A percentile compares a stretch with the other conserved stretches of the same genome.
Conservation (phyloP, 2,888 invertebrate genomes). For the Desoria tigrina region DNA sequence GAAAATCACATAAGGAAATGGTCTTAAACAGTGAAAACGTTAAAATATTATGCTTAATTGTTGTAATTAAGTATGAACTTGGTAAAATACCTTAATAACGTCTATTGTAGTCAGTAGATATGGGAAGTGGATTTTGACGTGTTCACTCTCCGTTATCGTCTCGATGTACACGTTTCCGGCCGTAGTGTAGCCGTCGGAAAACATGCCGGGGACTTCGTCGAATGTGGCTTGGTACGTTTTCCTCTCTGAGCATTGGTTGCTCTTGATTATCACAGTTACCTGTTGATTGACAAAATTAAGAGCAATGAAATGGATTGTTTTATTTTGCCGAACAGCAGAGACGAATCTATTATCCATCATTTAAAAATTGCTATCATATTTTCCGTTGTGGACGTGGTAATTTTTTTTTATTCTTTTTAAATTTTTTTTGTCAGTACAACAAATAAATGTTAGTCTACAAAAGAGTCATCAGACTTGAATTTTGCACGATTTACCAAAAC, state of each 20-base stretch:
- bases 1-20: neutral
- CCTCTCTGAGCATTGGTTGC: slow-evolving; percentile 51
- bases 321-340: too few species aligned
- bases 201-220: slow-evolving; percentile 53
- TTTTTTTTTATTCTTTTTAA: too few species aligned
- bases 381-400: too few species aligned
- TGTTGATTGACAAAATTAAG: slow-evolving; percentile 18
- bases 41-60: neutral
- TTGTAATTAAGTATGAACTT: neutral
- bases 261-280: slow-evolving; percentile 53
- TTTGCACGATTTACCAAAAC: too few species aligned
- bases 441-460: too few species aligned
- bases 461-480: too few species aligned
- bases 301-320: too few species aligned
- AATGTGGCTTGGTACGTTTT: slow-evolving; percentile 53
- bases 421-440: too few species aligned
- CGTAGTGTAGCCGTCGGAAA: slow-evolving; percentile 49
- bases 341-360: too few species aligned
- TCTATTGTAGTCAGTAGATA: slow-evolving; percentile 48
- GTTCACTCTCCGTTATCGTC: slow-evolving; percentile 50
- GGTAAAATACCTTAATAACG: slow-evolving; percentile 47
- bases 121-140: slow-evolving; percentile 52
- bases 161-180: slow-evolving; percentile 53
- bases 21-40: too few species aligned
- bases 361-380: too few species aligned